These are phyloP conservation scores for Etheostoma cragini DNA, from an alignment of 2,113 vertebrate species.

Conservation along the genomic window DNA sequence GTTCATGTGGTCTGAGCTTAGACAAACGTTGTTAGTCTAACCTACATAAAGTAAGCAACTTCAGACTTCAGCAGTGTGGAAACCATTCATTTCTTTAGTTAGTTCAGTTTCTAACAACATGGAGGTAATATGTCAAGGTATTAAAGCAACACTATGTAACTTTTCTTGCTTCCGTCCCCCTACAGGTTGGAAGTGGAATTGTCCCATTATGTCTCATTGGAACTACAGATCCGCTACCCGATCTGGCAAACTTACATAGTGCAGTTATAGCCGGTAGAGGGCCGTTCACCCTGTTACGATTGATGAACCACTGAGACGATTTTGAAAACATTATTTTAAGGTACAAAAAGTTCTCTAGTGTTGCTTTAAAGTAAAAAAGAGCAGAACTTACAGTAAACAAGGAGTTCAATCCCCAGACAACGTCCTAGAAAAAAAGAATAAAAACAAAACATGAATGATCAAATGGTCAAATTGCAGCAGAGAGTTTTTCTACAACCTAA, in stretches of 20 bases:
- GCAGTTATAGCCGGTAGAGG: too few relatives aligned
- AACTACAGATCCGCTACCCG: too few relatives aligned
- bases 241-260: too few relatives aligned
- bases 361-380: neutral
- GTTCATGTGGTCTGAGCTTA: conserved; percentile 16
- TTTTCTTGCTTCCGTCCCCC: too few relatives aligned
- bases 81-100: neutral
- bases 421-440: conserved; percentile 87
- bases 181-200: too few relatives aligned
- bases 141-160: neutral
- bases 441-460: neutral
- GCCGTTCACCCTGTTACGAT: too few relatives aligned
- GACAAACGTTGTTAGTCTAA: conserved; percentile 4
- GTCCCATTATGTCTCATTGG: too few relatives aligned
- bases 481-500: too few relatives aligned
- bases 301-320: too few relatives aligned
- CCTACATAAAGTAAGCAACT: neutral
- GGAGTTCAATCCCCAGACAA: conserved; percentile 98
- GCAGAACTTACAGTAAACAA: conserved; percentile 96
- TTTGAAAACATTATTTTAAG: too few relatives aligned
- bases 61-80: neutral
- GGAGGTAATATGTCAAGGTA: neutral
- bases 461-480: neutral
- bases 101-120: neutral
- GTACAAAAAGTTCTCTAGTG: too few relatives aligned